A percentile compares a stretch with the other conserved stretches of the same genome.
Conservation (phyloP, 2,113 vertebrate genomes). For the Dascyllus trimaculatus region DNA sequence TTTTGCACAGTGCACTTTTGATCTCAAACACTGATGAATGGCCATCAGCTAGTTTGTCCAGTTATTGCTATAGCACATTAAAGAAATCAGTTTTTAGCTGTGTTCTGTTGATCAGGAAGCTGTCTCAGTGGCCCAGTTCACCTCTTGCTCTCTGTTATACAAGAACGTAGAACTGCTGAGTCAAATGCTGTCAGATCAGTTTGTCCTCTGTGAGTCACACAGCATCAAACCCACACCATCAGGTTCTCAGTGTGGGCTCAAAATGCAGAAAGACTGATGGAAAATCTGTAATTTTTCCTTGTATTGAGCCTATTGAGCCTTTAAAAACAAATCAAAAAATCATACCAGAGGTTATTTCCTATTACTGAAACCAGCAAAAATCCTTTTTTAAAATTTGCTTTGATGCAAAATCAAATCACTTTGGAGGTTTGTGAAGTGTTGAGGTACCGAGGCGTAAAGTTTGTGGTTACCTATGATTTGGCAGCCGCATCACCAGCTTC, state of each 20-base stretch:
- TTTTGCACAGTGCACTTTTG: neutral
- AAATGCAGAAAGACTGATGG: constrained; percentile 10
- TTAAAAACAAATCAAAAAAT: neutral
- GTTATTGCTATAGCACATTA: constrained; percentile 7
- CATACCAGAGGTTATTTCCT: neutral
- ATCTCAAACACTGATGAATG: neutral
- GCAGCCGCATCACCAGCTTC: constrained; percentile 70
- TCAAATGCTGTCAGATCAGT: constrained; percentile 61
- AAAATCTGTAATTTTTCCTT: neutral
- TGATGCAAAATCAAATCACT: neutral
- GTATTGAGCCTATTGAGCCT: neutral
- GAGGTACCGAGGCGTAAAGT: neutral
- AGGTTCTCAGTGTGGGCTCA: constrained; percentile 49
- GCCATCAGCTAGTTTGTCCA: neutral
- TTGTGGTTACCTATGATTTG: constrained; percentile 69
- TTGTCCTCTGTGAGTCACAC: constrained; percentile 67
- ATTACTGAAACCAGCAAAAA: neutral
- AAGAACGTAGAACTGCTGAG: constrained; percentile 61
- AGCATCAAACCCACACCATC: constrained; percentile 61
- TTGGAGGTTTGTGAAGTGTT: no score
- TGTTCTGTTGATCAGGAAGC: constrained; percentile 8
- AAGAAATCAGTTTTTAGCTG: constrained; percentile 15
- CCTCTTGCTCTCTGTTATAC: constrained; percentile 48
- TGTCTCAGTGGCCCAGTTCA: constrained; percentile 21
- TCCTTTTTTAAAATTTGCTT: neutral